Evolutionary conservation across 2,113 vertebrate species (phyloP), one percentile per base, ranked within the genome.

Genomic region (Seriola aureovittata): DNA sequence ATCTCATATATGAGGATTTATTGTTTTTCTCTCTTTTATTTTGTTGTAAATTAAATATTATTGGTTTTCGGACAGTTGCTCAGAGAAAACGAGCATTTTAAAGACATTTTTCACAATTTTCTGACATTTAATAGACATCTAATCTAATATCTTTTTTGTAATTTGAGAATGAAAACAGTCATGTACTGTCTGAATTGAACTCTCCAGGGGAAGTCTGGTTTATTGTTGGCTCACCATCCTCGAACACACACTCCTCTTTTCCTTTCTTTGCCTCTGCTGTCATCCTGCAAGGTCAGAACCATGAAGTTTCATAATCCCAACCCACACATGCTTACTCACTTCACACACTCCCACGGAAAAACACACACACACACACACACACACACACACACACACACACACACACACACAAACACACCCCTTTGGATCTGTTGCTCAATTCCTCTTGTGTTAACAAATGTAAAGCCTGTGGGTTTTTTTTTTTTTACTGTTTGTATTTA

Each of bases 251-350:
- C 78, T 29, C 42, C 68, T 58, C 58, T 44, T 14, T 71, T 70
- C 29, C 17, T 55, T 40, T 46, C 34, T 21, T 16, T 46, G 17
- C 23, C 34, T 11, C 32, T 4, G 0, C 7, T 19, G 19, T n/a
- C 13, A 38, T 58, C 46, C 57, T 36, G 11, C 36, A 58, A 57
- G 57, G 70, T 82, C 80, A 55, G 16, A 57, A 68, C 32, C 70
- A 42, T 72, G 57, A 81, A 71, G 81, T 90, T 91, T 89, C 87
- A 81, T 86, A 89, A 91, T 83, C 40, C 78, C 72, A 17, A 8
- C 36, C 78, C 81, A 58, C 84, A 67, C 65, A 78, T 67, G 62
- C 57, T 81, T 80, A 81, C 52, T 85, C 82, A 80, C 38, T 3
- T 44, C 36, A 2, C 59, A 52, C 69, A 62, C 74, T 8, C 40